Evolutionary conservation across 2,888 invertebrate genomes (phyloP).

Genomic region (Brachypalpus laphriformis): DNA sequence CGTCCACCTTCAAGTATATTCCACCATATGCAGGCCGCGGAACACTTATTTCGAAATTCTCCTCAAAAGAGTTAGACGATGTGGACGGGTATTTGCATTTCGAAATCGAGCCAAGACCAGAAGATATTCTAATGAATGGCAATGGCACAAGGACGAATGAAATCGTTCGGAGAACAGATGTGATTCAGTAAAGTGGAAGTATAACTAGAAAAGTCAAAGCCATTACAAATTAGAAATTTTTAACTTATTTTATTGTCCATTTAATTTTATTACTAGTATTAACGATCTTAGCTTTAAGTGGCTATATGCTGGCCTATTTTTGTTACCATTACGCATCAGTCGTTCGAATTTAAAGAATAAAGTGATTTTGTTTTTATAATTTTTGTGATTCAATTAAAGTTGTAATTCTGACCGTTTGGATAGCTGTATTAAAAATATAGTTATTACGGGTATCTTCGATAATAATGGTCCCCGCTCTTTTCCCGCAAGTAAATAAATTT

Average conservation of each 20-base stretch:
- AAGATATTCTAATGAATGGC: constrained; percentile 80
- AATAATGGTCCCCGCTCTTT: no score
- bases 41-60: constrained; percentile 93
- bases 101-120: constrained; percentile 85
- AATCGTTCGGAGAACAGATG: constrained; percentile 80
- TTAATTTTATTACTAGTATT: constrained; percentile 39
- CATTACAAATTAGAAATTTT: constrained; percentile 25
- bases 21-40: constrained; percentile 91
- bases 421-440: no score
- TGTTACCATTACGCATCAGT: background rate
- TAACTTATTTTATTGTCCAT: constrained; percentile 28
- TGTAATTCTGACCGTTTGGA: no score
- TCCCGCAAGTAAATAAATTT: no score
- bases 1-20: constrained; percentile 89
- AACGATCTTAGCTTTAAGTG: constrained; percentile 2
- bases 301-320: background rate
- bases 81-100: constrained; percentile 94
- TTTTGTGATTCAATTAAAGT: no score
- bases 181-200: constrained; percentile 77
- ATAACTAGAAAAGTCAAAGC: constrained; percentile 1
- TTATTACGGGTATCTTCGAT: no score
- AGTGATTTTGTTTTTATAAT: constrained; percentile 15
- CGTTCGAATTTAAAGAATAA: constrained; percentile 30
- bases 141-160: constrained; percentile 77
- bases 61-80: constrained; percentile 93